phyloP scores from a whole-genome alignment of 2,113 vertebrate genomes.

The Fulmarus glacialis region DNA sequence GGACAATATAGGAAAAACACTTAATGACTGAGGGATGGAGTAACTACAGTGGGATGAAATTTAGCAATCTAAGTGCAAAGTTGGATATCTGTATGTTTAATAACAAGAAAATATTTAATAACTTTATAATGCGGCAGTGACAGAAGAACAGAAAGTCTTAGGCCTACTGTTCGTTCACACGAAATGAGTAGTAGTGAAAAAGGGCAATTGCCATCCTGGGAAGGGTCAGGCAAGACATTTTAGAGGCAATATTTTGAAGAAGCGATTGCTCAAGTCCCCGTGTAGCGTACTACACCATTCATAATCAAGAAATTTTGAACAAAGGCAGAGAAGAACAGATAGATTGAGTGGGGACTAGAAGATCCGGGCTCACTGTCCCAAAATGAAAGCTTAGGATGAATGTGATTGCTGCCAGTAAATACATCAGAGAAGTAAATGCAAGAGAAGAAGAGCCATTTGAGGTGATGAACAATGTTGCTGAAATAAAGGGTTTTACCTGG shows the following conservation, averaged over 20 bases:
- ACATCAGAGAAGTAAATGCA: background rate
- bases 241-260: background rate
- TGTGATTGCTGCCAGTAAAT: background rate
- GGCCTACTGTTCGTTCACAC: background rate
- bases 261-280: fast-evolving
- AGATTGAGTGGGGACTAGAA: background rate
- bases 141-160: background rate
- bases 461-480: background rate
- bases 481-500: background rate
- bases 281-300: background rate
- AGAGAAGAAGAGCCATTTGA: background rate
- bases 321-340: background rate
- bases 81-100: background rate
- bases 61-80: background rate
- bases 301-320: background rate
- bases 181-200: background rate
- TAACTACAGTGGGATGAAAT: background rate
- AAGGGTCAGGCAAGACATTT: background rate
- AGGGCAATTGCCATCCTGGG: background rate
- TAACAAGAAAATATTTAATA: background rate
- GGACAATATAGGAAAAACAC: background rate
- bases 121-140: background rate
- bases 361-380: background rate
- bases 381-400: background rate
- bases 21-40: background rate